Base-by-base conservation (phyloP, 92 coral and sea anemone genomes). In the Actinernus sp. region DNA sequence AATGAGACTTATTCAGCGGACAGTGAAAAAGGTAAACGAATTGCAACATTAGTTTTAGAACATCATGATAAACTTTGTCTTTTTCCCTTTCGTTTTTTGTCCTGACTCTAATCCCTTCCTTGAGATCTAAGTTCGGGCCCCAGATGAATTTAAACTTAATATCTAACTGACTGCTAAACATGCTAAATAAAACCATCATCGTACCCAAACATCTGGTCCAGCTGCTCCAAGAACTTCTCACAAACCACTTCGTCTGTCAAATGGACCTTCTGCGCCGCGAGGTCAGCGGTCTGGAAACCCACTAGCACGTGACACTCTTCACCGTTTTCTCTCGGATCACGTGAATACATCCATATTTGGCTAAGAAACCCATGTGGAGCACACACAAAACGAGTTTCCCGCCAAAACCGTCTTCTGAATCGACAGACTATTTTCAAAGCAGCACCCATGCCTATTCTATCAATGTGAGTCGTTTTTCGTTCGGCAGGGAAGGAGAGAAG, bases 331-430 rank as follows among this genome's bases (percentile, higher is more conserved):
- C 21, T 45, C 2, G 93, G 79, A 46, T 83, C 90, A 66, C 83
- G 86, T 23, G 97, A 70, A 72, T 87, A 84, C 72, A 86, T 84
- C 99, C 99, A 95, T 55, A 95, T 61, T 76, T 91, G 97, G 63
- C 89, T 63, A 22, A 91, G 38, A 46, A 70, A 70, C 11, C 67
- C 38, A 2, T 38, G 38, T 9, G 50, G 26, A 43, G 31, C 21
- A 14, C 1, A 25, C n/a, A 55, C 28, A 0, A 30, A 24, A 1
- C 13, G 14, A 16, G 47, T 71, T 50, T 57, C 75, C 12, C 88
- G 83, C 99, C 99, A 95, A 80, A 95, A 95, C 11, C 55, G 82
- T 29, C 54, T 71, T 63, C 61, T 76, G 9, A 95, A 88, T 18
- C 99, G 83, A 64, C 99, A 91, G 33, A 91, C 92, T 22, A 91